Conservation (phyloP, 2,888 invertebrate species). For the Cinara cedri region DNA sequence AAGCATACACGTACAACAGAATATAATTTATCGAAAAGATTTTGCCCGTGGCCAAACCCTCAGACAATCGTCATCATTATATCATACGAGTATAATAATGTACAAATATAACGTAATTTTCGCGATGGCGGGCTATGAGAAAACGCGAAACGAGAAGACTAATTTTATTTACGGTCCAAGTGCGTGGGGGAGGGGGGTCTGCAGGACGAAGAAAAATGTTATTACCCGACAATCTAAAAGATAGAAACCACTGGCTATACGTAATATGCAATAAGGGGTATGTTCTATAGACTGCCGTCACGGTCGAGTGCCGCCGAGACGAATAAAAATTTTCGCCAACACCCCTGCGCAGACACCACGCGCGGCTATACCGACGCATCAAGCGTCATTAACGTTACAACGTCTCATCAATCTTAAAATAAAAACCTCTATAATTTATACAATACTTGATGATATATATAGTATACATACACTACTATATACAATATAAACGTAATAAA, state of each 20-base stretch:
- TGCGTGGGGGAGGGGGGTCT: constrained; percentile 24
- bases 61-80: too few species aligned
- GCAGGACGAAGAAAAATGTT: constrained; percentile 42
- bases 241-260: constrained; percentile 12
- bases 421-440: constrained; percentile 1
- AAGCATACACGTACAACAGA: too few species aligned
- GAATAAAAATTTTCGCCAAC: constrained; percentile 37
- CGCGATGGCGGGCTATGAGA: background rate
- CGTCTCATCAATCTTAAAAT: constrained; percentile 32
- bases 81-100: background rate
- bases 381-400: constrained; percentile 47
- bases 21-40: too few species aligned
- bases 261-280: background rate
- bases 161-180: constrained; percentile 37
- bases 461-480: too few species aligned
- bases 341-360: background rate
- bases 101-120: constrained; percentile 11
- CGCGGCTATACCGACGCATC: constrained; percentile 9
- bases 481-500: too few species aligned
- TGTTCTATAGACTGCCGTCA: background rate
- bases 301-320: constrained; percentile 40
- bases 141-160: constrained; percentile 20
- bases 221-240: constrained; percentile 19
- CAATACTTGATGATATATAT: too few species aligned
- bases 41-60: too few species aligned